Base-by-base conservation (phyloP, 2,888 invertebrate species). In the Stegophylla sp. region DNA sequence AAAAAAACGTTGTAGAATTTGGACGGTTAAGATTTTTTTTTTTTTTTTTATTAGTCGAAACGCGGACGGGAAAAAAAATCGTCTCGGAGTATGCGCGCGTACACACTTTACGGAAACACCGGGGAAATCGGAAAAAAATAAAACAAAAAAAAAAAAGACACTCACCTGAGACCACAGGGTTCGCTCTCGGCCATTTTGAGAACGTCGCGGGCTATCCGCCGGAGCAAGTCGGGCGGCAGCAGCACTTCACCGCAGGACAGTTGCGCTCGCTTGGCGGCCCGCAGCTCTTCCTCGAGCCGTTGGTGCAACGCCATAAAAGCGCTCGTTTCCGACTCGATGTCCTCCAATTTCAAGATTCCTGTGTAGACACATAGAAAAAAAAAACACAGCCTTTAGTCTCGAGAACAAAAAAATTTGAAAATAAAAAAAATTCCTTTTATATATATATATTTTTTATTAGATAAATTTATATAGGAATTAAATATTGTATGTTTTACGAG, bases 121-220 rank as follows among this genome's bases (percentile, higher is more conserved):
- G 0, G 23, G 9, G 12, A 23, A 20, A 20, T 9, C 12, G 45
- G 12, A 56, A 56, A 34, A 45, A 12, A 17, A 34, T 28, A 26
- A 51, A 51, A 41, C 26, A 69, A 63, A 53, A 56, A 34, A 69
- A 63, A 53, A 56, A 4, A 9, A 48, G 26, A 53, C 20, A 82
- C 84, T 84, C 83, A 87, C 84, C 94, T 89, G 71, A 95, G 90
- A 73, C 96, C 96, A 88, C 94, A 96, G 23, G 96, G 96, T 87
- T 96, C 96, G 74, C 92, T 91, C 86, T 95, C 94, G 1, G 96
- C 94, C 89, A 94, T 91, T 79, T 91, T 90, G 75, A 95, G 89
- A 83, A 95, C 92, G 86, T 94, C 93, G 83, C 91, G 89, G 67
- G 95, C 91, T 83, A 95, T 92, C 84, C 92, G 89, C 84, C 92